Evolutionary conservation across 1,140 invertebrate genomes (phyloP), one percentile per base, ranked within the genome.

Genomic region (Aphelinus atriplicis): DNA sequence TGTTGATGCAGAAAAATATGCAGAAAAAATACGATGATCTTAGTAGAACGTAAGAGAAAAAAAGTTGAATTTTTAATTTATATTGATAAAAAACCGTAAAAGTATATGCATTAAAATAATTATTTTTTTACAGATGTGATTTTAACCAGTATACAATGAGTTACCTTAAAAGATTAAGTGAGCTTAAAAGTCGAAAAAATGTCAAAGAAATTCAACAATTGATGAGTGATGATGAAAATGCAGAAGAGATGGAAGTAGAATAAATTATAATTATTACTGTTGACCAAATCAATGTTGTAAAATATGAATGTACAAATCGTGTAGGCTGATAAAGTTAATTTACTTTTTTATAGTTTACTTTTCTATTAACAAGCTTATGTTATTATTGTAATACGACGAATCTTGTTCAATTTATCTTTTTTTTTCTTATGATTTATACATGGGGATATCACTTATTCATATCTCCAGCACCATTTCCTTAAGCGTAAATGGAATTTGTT

Each of bases 1-100:
- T 96, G 55, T 88, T 90, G 1, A 77, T 97, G 43, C 95, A 97
- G 81, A 96, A 96, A 85, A 93, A 92, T 81, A 86, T 97, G 46
- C 92, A 91, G 1, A 90, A 90, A n/a, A 94, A 94, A 87, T 93
- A 94, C 78, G 92, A 95, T 48, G 93, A 95, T 81, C 81, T 98
- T 1, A 91, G 92, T 70, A 96, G 95, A 90, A 92, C 97, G 95
- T 97, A 88, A 92, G 93, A 92, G 71, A 53, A 53, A 53, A 53
- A 53, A 53, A 53, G 4, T 53, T 53, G 9, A 47, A 57, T 71
- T 65, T 65, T 62, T 69, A 70, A 78, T 77, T 47, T 76, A 78
- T 70, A 56, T 77, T 81, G 81, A 26, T 26, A 26, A 26, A 26
- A 26, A 26, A 26, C 26, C 26, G 26, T 26, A 26, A 26, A 26